Evolutionary conservation across 2,113 vertebrate species (phyloP).

Genomic region (Notarius lentiginosus): DNA sequence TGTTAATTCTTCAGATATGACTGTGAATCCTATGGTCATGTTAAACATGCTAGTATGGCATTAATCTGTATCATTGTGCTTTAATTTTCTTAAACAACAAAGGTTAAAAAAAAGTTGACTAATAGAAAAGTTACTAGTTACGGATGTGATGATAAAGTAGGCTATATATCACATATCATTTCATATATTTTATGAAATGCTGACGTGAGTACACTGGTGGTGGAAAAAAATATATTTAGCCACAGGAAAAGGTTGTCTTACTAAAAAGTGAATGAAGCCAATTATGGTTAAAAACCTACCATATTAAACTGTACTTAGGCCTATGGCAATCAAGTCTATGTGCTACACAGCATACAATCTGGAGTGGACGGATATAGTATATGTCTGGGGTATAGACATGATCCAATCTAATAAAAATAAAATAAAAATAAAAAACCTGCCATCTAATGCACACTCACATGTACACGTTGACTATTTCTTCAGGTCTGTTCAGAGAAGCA

Average conservation of each 20-base stretch:
- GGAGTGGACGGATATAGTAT: no score
- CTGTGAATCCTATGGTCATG: background rate
- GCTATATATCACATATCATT: background rate
- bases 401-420: background rate
- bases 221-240: background rate
- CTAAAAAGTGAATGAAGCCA: background rate
- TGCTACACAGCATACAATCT: background rate
- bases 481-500: background rate
- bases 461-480: background rate
- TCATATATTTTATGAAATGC: background rate
- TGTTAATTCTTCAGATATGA: background rate
- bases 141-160: background rate
- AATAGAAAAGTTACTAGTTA: background rate
- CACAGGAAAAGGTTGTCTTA: background rate
- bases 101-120: background rate
- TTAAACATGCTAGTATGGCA: background rate
- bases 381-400: background rate
- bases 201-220: background rate
- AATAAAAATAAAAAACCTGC: background rate
- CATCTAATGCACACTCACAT: background rate
- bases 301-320: background rate
- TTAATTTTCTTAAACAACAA: background rate
- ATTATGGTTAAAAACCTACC: background rate
- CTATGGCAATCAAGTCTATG: background rate
- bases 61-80: background rate